Conservation (phyloP, 1,140 invertebrate genomes). For the Zaprionus ornatus region DNA sequence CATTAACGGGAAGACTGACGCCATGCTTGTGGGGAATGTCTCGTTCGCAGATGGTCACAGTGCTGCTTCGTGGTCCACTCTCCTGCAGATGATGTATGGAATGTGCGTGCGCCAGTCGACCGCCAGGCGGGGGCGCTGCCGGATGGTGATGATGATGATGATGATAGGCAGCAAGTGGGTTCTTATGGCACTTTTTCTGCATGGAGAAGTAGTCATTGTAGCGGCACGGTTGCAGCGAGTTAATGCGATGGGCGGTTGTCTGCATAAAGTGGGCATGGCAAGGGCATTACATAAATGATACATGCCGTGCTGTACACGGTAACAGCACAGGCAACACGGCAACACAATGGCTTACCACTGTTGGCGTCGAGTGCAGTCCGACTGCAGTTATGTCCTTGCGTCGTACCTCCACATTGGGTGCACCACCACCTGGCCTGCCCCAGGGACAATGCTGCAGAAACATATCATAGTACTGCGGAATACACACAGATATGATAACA, state of each 20-base stretch:
- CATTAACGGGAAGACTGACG: slow-evolving; percentile 65
- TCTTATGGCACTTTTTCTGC: slow-evolving; percentile 74
- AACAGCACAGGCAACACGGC: not conserved
- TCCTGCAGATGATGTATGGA: slow-evolving; percentile 73
- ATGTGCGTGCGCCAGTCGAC: slow-evolving; percentile 60
- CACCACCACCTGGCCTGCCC: slow-evolving; percentile 83
- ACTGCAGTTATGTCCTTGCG: slow-evolving; percentile 84
- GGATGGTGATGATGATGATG: slow-evolving; percentile 69
- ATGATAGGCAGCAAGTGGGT: slow-evolving; percentile 60
- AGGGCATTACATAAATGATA: not conserved
- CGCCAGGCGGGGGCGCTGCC: slow-evolving; percentile 43
- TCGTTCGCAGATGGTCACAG: slow-evolving; percentile 74
- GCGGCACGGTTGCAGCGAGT: slow-evolving; percentile 73
- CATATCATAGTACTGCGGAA: slow-evolving; percentile 84
- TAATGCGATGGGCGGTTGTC: slow-evolving; percentile 71
- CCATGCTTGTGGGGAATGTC: slow-evolving; percentile 51
- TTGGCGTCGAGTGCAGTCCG: slow-evolving; percentile 84
- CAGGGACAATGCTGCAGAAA: slow-evolving; percentile 84
- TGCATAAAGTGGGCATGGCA: slow-evolving; percentile 8
- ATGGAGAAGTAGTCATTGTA: slow-evolving; percentile 77
- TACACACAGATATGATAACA: not conserved
- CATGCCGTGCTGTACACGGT: not conserved
- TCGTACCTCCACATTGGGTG: slow-evolving; percentile 83
- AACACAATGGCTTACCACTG: slow-evolving; percentile 59
- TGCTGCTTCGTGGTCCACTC: slow-evolving; percentile 68